A percentile compares a stretch with the other conserved stretches of the same genome.
Evolutionary conservation across 2,888 invertebrate species (phyloP).

Genomic region (Adelognathus sp.): DNA sequence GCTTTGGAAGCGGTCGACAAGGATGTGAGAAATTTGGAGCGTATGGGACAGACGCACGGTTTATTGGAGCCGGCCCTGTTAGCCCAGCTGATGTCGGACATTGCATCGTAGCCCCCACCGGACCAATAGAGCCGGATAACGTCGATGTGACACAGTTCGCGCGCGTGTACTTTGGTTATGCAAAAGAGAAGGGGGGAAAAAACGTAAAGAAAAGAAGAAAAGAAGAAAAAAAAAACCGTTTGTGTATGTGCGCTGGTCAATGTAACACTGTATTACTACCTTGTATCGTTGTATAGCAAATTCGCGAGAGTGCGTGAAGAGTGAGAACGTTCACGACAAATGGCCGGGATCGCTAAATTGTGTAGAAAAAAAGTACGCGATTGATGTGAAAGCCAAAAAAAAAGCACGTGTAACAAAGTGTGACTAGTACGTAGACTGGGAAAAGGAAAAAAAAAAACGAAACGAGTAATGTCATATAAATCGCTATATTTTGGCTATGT

Average conservation of each 20-base stretch:
- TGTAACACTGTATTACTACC: constrained; percentile 66
- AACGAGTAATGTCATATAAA: constrained; percentile 42
- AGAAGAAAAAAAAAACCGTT: constrained; percentile 69
- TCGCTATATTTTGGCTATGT: constrained; percentile 51
- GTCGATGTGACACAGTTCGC: constrained; percentile 60
- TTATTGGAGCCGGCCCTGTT: constrained; percentile 84
- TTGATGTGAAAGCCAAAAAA: constrained; percentile 59
- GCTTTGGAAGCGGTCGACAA: constrained; percentile 91
- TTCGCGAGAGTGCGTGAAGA: constrained; percentile 16
- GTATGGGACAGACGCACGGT: constrained; percentile 85
- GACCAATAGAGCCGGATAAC: constrained; percentile 57
- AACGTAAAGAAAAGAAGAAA: constrained; percentile 59
- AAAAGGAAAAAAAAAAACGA: background rate
- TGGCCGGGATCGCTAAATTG: background rate
- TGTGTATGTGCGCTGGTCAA: constrained; percentile 74
- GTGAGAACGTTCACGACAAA: constrained; percentile 8
- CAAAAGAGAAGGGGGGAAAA: constrained; percentile 32
- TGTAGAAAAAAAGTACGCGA: constrained; percentile 3
- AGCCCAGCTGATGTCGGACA: constrained; percentile 80
- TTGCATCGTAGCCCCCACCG: constrained; percentile 79
- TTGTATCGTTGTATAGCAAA: constrained; percentile 63
- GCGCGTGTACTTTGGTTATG: constrained; percentile 67
- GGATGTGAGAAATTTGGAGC: constrained; percentile 87
- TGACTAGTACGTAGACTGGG: constrained; percentile 52
- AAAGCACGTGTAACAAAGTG: constrained; percentile 57